phyloP scores from a whole-genome alignment of 2,113 vertebrate genomes.

The Mirounga angustirostris region DNA sequence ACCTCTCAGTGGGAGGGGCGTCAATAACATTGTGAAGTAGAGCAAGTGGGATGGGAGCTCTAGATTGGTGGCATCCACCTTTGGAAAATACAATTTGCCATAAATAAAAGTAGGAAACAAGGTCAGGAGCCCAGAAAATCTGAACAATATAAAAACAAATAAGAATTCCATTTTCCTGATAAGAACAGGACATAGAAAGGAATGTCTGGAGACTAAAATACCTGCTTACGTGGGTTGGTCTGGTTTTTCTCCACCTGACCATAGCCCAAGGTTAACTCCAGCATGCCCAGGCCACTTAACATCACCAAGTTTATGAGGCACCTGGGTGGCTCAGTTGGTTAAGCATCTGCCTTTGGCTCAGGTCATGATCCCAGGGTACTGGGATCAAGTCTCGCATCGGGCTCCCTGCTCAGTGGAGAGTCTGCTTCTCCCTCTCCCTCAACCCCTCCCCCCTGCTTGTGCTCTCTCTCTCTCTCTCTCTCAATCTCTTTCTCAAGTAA shows the following conservation, averaged over 20 bases:
- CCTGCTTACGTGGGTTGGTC: not conserved
- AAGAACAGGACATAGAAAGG: not conserved
- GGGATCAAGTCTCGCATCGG: too few relatives aligned
- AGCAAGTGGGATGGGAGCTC: not conserved
- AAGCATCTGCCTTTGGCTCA: not conserved
- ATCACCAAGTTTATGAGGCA: not conserved
- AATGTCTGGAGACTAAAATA: not conserved
- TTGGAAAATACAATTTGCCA: not conserved
- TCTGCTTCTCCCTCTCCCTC: too few relatives aligned
- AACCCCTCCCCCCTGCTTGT: too few relatives aligned
- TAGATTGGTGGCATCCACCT: not conserved
- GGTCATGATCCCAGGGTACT: too few relatives aligned
- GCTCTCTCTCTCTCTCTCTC: too few relatives aligned
- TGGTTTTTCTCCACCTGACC: not conserved
- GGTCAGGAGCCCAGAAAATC: not conserved
- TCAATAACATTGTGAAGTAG: not conserved
- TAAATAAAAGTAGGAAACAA: not conserved
- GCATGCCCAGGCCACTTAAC: too few relatives aligned
- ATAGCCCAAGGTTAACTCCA: not conserved
- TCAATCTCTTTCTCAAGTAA: not conserved
- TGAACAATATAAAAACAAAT: slow-evolving; percentile 1
- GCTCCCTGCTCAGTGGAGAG: too few relatives aligned
- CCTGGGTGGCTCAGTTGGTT: not conserved
- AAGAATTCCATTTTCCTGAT: not conserved
- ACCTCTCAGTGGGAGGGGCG: fast-evolving